Percentiles rank a stretch among this genome's conserved stretches.
phyloP scores from a whole-genome alignment of 2,888 invertebrate genomes.

The Cantharis nigra region DNA sequence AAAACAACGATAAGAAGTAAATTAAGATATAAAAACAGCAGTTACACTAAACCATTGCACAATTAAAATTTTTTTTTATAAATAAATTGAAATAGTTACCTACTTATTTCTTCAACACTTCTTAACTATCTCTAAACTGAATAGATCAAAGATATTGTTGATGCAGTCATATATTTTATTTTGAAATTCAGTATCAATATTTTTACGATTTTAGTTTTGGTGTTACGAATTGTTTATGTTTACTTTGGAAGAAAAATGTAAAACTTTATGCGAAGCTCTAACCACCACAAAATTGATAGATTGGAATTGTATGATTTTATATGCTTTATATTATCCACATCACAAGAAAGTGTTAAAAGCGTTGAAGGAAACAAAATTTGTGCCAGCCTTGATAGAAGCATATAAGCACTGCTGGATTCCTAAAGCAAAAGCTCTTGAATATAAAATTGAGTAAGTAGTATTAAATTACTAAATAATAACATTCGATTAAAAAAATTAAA shows the following conservation, averaged over 20 bases:
- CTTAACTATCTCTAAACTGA: no score
- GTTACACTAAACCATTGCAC: no score
- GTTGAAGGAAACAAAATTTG: slow-evolving; percentile 31
- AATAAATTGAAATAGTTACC: no score
- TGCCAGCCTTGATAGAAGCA: slow-evolving; percentile 3
- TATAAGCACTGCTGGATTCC: slow-evolving; percentile 33
- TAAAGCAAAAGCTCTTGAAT: slow-evolving; percentile 29
- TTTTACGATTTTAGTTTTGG: slow-evolving; percentile 25
- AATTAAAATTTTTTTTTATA: no score
- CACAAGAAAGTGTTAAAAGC: slow-evolving; percentile 34
- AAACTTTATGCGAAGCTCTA: slow-evolving; percentile 38
- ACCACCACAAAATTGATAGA: slow-evolving; percentile 41
- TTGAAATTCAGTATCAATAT: neutral
- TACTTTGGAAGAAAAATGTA: slow-evolving; percentile 40
- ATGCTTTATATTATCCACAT: slow-evolving; percentile 38
- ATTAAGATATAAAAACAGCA: no score
- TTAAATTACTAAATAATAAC: neutral
- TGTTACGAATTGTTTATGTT: slow-evolving; percentile 41
- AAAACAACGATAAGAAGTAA: no score
- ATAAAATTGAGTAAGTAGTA: slow-evolving; percentile 34
- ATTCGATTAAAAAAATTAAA: neutral
- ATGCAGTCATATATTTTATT: no score
- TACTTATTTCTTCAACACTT: no score
- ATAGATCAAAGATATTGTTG: no score
- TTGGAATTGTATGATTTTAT: slow-evolving; percentile 40